phyloP scores from a whole-genome alignment of 2,797 vertebrate genomes.

The Coilia nasus region DNA sequence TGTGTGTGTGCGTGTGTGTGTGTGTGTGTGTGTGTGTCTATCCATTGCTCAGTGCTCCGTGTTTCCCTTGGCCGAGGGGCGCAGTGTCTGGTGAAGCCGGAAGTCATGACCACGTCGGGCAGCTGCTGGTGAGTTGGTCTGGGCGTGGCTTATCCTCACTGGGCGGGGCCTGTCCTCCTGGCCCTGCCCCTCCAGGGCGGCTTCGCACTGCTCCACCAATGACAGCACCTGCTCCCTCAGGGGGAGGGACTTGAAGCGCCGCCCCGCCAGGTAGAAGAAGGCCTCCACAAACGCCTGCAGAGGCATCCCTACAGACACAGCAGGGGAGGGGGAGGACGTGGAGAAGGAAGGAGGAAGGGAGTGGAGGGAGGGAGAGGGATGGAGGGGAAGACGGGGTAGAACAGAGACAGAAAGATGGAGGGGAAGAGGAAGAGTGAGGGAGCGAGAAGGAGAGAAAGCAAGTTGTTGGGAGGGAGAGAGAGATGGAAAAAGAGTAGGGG shows the following conservation, averaged over 20 bases:
- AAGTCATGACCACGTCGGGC: conserved; percentile 61
- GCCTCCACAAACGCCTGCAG: conserved; percentile 93
- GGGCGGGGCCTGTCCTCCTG: conserved; percentile 53
- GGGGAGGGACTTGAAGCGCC: conserved; percentile 80
- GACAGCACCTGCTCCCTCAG: conserved; percentile 82
- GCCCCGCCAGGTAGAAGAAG: conserved; percentile 86
- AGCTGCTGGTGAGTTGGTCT: conserved; percentile 48
- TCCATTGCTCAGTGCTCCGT: conserved; percentile 67
- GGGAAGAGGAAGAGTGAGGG: neutral
- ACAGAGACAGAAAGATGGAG: too few species aligned
- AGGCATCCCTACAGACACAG: conserved; percentile 84
- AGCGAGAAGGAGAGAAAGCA: neutral
- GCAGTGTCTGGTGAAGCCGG: conserved; percentile 64
- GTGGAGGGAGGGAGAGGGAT: neutral
- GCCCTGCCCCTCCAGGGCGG: conserved; percentile 75
- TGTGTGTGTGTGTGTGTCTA: neutral
- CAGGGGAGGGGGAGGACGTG: neutral
- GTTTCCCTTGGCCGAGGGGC: conserved; percentile 62
- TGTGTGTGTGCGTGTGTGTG: conserved; percentile 1
- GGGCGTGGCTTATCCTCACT: conserved; percentile 28
- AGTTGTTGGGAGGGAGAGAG: too few species aligned
- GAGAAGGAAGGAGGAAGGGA: neutral
- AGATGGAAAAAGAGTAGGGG: too few species aligned
- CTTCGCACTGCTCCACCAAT: conserved; percentile 85
- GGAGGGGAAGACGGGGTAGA: neutral